These are phyloP conservation scores for Dynastes hyllus DNA, from an alignment of 2,888 invertebrate species.

Conservation along the genomic window DNA sequence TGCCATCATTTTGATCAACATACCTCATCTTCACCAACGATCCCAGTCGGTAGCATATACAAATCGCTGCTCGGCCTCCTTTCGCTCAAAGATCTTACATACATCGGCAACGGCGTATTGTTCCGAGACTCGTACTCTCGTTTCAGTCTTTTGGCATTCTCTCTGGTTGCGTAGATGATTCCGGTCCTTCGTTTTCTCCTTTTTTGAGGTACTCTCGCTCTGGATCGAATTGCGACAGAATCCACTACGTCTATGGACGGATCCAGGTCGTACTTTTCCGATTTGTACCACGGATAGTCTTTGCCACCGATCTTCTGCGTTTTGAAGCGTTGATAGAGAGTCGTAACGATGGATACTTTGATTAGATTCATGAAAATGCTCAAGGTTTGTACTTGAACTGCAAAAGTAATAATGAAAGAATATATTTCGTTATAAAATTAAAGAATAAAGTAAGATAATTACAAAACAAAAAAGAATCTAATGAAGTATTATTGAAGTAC, in stretches of 20 bases:
- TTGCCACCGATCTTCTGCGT: constrained; percentile 83
- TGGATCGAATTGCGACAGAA: constrained; percentile 18
- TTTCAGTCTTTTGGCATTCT: constrained; percentile 48
- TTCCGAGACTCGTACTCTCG: constrained; percentile 48
- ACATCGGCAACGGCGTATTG: constrained; percentile 45
- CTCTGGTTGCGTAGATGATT: constrained; percentile 51
- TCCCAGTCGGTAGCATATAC: constrained; percentile 62
- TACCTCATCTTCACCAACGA: constrained; percentile 45
- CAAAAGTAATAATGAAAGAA: constrained; percentile 58
- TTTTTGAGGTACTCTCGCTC: neutral
- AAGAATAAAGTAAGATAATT: neutral
- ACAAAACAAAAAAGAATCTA: no score
- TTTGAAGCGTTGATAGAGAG: constrained; percentile 84
- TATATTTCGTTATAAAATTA: neutral
- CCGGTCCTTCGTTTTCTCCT: constrained; percentile 30
- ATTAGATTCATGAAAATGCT: constrained; percentile 80
- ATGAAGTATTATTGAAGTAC: no score
- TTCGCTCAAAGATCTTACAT: constrained; percentile 53
- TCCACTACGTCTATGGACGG: constrained; percentile 43
- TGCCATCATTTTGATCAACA: neutral
- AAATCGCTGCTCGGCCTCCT: constrained; percentile 66
- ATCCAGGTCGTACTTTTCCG: constrained; percentile 58
- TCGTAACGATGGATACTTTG: constrained; percentile 81
- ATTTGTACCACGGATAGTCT: constrained; percentile 81
- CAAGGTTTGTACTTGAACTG: constrained; percentile 80